Conservation (phyloP, 2,888 invertebrate species). For the Alloscopus bannaensis region DNA sequence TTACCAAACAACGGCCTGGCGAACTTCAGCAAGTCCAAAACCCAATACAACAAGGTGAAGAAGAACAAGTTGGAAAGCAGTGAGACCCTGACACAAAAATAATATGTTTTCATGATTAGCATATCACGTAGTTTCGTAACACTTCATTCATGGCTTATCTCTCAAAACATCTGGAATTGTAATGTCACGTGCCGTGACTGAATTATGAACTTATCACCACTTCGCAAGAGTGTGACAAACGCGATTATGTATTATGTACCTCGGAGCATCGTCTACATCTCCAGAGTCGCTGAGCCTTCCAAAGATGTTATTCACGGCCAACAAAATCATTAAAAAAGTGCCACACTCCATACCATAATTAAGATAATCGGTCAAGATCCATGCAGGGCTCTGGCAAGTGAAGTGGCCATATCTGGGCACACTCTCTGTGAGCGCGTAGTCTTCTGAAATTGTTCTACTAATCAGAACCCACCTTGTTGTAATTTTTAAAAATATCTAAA, state of each 20-base stretch:
- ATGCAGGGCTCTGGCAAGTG: conserved; percentile 42
- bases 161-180: no score
- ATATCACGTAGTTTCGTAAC: no score
- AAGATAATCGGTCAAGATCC: conserved; percentile 42
- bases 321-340: conserved; percentile 32
- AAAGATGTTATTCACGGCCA: conserved; percentile 44
- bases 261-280: conserved; percentile 52
- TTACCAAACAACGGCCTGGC: conserved; percentile 20
- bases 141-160: no score
- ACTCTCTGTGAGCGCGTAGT: not conserved
- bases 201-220: no score
- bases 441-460: not conserved
- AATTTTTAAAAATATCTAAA: conserved; percentile 8
- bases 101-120: no score
- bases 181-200: not conserved
- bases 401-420: conserved; percentile 13
- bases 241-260: no score
- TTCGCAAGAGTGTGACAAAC: no score
- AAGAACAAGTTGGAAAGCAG: conserved; percentile 54
- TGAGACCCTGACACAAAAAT: conserved; percentile 44
- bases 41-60: conserved; percentile 49
- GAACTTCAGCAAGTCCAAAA: conserved; percentile 46
- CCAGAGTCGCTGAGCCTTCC: conserved; percentile 37
- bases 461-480: not conserved
- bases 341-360: conserved; percentile 27